Conservation (phyloP, 2,888 invertebrate species). For the Lycophotia porphyrea region DNA sequence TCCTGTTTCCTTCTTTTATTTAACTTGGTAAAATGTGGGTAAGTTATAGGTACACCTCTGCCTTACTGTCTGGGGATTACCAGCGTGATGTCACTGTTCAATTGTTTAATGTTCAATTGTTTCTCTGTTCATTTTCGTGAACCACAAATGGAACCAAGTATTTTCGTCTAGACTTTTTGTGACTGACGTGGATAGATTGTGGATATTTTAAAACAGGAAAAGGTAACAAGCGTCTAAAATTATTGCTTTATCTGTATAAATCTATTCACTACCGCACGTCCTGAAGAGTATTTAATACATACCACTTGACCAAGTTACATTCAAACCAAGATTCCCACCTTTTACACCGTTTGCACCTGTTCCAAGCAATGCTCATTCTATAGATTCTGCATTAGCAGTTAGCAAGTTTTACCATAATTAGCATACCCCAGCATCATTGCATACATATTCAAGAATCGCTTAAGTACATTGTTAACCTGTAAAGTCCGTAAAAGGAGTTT, state of each 20-base stretch:
- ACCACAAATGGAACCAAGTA: neutral
- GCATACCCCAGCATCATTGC: constrained; percentile 20
- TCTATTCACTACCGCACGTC: neutral
- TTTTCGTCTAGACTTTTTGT: neutral
- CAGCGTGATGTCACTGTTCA: neutral
- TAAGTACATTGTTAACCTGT: constrained; percentile 47
- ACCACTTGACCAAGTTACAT: neutral
- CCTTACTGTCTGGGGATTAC: neutral
- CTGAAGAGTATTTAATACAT: neutral
- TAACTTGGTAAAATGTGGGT: neutral
- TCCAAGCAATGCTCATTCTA: neutral
- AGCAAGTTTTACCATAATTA: constrained; percentile 34
- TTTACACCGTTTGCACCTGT: constrained; percentile 20
- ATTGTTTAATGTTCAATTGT: neutral
- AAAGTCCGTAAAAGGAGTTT: constrained; percentile 13
- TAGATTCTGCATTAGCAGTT: constrained; percentile 11
- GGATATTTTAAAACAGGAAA: neutral
- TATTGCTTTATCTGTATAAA: neutral
- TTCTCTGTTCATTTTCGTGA: neutral
- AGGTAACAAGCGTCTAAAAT: neutral
- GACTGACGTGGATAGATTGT: neutral
- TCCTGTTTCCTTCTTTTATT: neutral
- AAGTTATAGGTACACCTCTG: neutral
- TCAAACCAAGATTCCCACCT: constrained; percentile 5
- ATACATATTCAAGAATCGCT: constrained; percentile 33